Evolutionary conservation across 2,888 invertebrate species (phyloP).

Genomic region (Ypsolopha scabrella): DNA sequence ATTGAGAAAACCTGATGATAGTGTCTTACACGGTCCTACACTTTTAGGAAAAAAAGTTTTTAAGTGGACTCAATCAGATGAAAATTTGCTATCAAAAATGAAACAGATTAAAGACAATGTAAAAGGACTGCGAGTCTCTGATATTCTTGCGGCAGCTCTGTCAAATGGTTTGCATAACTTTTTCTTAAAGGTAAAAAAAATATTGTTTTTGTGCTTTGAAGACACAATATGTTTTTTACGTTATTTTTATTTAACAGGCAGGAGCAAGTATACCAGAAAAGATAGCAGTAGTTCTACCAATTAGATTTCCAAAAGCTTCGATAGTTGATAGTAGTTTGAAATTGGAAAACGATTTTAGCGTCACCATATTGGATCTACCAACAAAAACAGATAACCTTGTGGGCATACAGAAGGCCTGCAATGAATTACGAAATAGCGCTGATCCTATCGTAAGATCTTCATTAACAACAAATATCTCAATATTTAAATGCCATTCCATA

Average conservation of each 20-base stretch:
- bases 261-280: slow-evolving; percentile 29
- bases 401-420: slow-evolving; percentile 33
- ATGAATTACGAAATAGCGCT: slow-evolving; percentile 34
- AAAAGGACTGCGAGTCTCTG: slow-evolving; percentile 44
- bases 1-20: slow-evolving; percentile 37
- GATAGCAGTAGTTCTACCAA: slow-evolving; percentile 35
- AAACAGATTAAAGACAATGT: slow-evolving; percentile 36
- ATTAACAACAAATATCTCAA: slow-evolving; percentile 4
- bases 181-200: slow-evolving; percentile 34
- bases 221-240: background rate
- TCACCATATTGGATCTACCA: slow-evolving; percentile 55
- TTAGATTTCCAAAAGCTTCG: slow-evolving; percentile 25
- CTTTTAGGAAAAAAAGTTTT: slow-evolving; percentile 51
- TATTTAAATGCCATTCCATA: background rate
- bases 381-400: slow-evolving; percentile 24
- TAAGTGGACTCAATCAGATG: slow-evolving; percentile 41
- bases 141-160: slow-evolving; percentile 55
- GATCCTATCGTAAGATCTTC: slow-evolving; percentile 52
- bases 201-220: background rate
- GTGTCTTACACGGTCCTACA: slow-evolving; percentile 48
- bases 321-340: slow-evolving; percentile 15
- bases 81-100: slow-evolving; percentile 36
- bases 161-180: slow-evolving; percentile 53
- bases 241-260: slow-evolving; percentile 21
- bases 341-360: slow-evolving; percentile 58